A percentile compares a stretch with the other conserved stretches of the same genome.
These are phyloP conservation scores for Drosophila neocordata DNA, from an alignment of 1,140 invertebrate genomes.

Conservation along the genomic window DNA sequence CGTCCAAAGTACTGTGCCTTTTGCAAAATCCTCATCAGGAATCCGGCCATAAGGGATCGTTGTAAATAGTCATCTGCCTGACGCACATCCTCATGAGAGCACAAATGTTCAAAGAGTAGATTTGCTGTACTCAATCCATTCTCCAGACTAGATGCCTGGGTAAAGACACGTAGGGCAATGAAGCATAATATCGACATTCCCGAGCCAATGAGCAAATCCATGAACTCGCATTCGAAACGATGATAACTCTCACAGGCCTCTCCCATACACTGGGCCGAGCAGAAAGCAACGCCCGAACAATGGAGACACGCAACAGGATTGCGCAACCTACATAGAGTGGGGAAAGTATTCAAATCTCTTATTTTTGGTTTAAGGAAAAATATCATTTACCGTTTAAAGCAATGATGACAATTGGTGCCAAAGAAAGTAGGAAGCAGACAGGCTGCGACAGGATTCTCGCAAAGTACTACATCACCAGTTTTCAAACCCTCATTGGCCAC, in stretches of 20 bases:
- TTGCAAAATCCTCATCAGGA: conserved; percentile 89
- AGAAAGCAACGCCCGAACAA: conserved; percentile 91
- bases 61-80: conserved; percentile 89
- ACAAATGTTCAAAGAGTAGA: conserved; percentile 84
- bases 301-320: conserved; percentile 88
- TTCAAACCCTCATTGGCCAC: conserved; percentile 85
- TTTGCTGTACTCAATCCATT: conserved; percentile 82
- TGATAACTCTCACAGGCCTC: conserved; percentile 89
- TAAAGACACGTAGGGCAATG: conserved; percentile 89
- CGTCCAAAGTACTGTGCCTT: conserved; percentile 85
- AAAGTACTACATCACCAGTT: conserved; percentile 87
- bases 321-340: conserved; percentile 83
- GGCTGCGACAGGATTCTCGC: conserved; percentile 89
- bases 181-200: conserved; percentile 91
- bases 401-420: conserved; percentile 92
- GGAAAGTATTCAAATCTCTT: neutral
- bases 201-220: conserved; percentile 89
- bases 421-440: conserved; percentile 89
- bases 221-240: conserved; percentile 90
- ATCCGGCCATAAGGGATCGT: conserved; percentile 90
- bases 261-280: conserved; percentile 87
- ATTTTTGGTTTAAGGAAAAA: neutral
- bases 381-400: conserved; percentile 86
- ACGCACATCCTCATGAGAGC: conserved; percentile 87
- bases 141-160: conserved; percentile 83